Evolutionary conservation across 2,888 invertebrate genomes (phyloP).

Genomic region (Chamaedrilus cognettii): DNA sequence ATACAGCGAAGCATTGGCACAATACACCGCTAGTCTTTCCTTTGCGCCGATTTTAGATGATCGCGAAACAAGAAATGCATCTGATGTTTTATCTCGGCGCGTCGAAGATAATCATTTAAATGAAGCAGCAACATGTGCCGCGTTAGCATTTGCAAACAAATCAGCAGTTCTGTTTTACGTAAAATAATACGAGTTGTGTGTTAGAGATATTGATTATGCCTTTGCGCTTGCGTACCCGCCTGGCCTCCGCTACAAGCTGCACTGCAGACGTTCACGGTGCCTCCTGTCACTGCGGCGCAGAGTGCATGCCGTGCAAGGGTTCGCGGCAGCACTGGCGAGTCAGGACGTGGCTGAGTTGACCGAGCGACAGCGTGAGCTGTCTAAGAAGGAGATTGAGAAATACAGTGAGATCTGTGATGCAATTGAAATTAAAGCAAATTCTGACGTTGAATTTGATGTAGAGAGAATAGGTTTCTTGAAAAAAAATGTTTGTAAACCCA

Average conservation of each 20-base stretch:
- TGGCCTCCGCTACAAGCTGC: slow-evolving; percentile 69
- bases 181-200: slow-evolving; percentile 45
- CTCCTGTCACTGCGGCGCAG: slow-evolving; percentile 63
- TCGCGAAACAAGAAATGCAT: too few relatives aligned
- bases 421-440: slow-evolving; percentile 67
- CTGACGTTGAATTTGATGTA: too few relatives aligned
- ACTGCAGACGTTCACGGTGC: slow-evolving; percentile 70
- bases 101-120: too few relatives aligned
- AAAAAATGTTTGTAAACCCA: too few relatives aligned
- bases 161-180: slow-evolving; percentile 54
- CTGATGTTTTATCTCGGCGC: too few relatives aligned
- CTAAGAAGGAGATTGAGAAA: slow-evolving; percentile 43
- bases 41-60: too few relatives aligned
- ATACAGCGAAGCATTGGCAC: too few relatives aligned
- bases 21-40: too few relatives aligned
- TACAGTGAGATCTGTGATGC: slow-evolving; percentile 66
- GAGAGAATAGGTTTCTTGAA: too few relatives aligned
- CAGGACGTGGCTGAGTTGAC: slow-evolving; percentile 23
- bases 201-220: slow-evolving; percentile 49
- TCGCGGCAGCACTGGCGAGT: slow-evolving; percentile 39
- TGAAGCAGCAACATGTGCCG: too few relatives aligned
- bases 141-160: slow-evolving; percentile 52
- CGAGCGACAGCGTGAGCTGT: slow-evolving; percentile 8
- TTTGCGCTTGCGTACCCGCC: slow-evolving; percentile 67
- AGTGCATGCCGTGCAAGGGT: slow-evolving; percentile 55